Evolutionary conservation across 2,797 vertebrate genomes (phyloP).

Genomic region (Sebastes taczanowskii): DNA sequence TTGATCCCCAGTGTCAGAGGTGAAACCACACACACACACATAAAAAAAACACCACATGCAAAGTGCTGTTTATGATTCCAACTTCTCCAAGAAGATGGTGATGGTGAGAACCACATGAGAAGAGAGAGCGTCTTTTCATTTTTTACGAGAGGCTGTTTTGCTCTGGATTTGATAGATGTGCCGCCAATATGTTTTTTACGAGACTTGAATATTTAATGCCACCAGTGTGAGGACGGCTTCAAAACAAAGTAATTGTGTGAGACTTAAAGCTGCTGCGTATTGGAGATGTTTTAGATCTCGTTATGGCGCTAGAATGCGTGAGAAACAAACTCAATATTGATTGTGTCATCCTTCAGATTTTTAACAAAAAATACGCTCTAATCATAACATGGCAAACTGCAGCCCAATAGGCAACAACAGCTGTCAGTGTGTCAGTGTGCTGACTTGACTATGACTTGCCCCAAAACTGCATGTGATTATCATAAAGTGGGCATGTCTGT

Average conservation of each 20-base stretch:
- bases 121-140: conserved; percentile 5
- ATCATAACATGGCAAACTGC: too few species aligned
- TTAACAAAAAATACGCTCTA: background rate
- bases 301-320: background rate
- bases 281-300: conserved; percentile 19
- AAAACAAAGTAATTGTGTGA: conserved; percentile 40
- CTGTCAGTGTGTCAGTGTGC: too few species aligned
- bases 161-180: conserved; percentile 46
- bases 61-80: conserved; percentile 21
- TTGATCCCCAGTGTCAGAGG: conserved; percentile 43
- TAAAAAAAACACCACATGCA: background rate
- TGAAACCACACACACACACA: conserved; percentile 34
- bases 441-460: too few species aligned
- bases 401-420: too few species aligned
- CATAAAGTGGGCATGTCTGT: too few species aligned
- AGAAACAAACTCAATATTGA: conserved; percentile 17
- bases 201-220: conserved; percentile 39
- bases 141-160: conserved; percentile 28
- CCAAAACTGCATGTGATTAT: too few species aligned
- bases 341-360: conserved; percentile 4
- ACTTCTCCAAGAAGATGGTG: conserved; percentile 10
- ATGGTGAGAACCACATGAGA: conserved; percentile 39
- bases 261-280: conserved; percentile 5
- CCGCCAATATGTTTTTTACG: conserved; percentile 56
- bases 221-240: conserved; percentile 34